Percentiles rank a stretch among this genome's conserved stretches.
Evolutionary conservation across 2,797 vertebrate genomes (phyloP).

Genomic region (Chelonia mydas): DNA sequence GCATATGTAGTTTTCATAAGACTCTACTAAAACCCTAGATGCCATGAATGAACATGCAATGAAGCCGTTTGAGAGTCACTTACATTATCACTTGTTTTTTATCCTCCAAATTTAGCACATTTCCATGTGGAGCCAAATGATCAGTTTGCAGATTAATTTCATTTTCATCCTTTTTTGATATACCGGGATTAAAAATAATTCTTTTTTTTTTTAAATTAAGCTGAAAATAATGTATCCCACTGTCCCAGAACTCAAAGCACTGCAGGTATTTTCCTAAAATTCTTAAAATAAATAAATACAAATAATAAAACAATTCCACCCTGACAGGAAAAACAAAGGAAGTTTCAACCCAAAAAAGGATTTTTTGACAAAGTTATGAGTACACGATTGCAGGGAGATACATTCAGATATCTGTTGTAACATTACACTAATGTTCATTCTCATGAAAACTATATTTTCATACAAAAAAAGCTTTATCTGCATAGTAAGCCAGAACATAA

Average conservation of each 20-base stretch:
- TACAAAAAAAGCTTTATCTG: conserved; percentile 40
- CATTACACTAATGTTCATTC: background rate
- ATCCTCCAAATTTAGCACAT: no score
- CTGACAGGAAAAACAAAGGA: background rate
- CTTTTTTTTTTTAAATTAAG: no score
- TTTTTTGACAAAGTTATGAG: background rate
- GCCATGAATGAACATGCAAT: no score
- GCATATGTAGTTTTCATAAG: no score
- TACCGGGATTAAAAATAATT: no score
- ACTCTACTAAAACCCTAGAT: no score
- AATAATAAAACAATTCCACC: background rate
- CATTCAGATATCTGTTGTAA: background rate
- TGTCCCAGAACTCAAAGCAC: background rate
- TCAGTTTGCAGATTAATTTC: no score
- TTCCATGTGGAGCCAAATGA: no score
- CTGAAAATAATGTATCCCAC: background rate
- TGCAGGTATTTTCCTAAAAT: background rate
- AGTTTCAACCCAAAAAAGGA: background rate
- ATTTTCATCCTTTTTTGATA: no score
- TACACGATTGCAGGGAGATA: background rate
- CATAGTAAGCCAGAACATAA: conserved; percentile 12
- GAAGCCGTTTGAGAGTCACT: no score
- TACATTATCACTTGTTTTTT: no score
- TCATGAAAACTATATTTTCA: background rate
- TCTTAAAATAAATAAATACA: background rate